These are phyloP conservation scores for Callyntrura guangdongensis DNA, from an alignment of 2,888 invertebrate genomes.

Conservation along the genomic window DNA sequence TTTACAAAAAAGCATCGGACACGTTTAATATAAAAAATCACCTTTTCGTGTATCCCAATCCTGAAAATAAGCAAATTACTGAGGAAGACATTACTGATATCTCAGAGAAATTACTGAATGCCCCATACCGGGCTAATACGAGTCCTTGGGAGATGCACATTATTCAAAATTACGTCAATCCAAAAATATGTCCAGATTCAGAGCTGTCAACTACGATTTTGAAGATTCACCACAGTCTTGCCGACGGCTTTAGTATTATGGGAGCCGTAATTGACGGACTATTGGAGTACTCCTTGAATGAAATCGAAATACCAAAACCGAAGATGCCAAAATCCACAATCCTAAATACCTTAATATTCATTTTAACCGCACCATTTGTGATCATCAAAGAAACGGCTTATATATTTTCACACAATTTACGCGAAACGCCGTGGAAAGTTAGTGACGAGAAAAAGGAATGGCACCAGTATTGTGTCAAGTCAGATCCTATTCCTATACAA, in stretches of 20 bases:
- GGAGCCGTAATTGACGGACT: background rate
- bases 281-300: constrained; percentile 13
- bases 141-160: constrained; percentile 53
- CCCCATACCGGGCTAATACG: background rate
- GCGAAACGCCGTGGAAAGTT: constrained; percentile 14
- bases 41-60: background rate
- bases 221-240: constrained; percentile 50
- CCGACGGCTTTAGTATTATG: constrained; percentile 50
- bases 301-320: constrained; percentile 29
- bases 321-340: background rate
- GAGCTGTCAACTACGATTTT: constrained; percentile 27
- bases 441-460: constrained; percentile 2
- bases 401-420: background rate
- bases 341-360: background rate
- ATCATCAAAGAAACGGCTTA: background rate
- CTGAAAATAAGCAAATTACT: background rate
- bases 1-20: constrained; percentile 33
- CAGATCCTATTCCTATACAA: constrained; percentile 25
- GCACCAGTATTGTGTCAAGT: constrained; percentile 21
- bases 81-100: background rate
- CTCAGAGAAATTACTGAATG: constrained; percentile 46
- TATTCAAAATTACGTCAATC: constrained; percentile 24
- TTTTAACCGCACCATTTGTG: background rate
- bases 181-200: background rate
- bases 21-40: constrained; percentile 42